Evolutionary conservation across 2,797 vertebrate genomes (phyloP), one percentile per base, ranked within the genome.

Genomic region (Tokudaia muenninki): DNA sequence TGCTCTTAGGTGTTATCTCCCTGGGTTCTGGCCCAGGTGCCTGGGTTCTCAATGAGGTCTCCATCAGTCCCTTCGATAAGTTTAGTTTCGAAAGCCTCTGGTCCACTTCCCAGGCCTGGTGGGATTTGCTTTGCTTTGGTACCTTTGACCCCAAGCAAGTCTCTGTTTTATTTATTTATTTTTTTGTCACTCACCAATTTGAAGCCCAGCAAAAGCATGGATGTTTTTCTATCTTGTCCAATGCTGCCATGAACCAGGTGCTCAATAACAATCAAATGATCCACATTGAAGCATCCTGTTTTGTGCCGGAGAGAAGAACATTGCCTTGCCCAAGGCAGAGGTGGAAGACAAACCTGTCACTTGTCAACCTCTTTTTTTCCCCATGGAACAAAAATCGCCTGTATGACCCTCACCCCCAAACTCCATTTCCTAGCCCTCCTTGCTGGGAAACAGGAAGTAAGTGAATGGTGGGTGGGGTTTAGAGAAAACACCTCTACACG

Each of bases 131-230:
- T 89, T 79, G 72, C 29, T 47, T 87, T 34, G 57, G 29, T 13
- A 19, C 14, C 34, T 21, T 34, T 14, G 84, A 29, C 34, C 47
- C 47, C 4, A 16, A 59, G 5, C n/a, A 84, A 41, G 13, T 6
- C 22, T 3, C 78, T 65, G 19, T 50, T 47, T 90, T 12, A 16
- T 5, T 14, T 29, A 0, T 61, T 26, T 61, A 0, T 61, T 4
- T 24, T 26, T 1, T 77, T 70, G 26, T 50, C 22, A 47, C 34
- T 26, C 24, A 31, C 47, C 47, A 34, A 70, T 52, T 80, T 2
- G 37, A 81, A 90, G 37, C 24, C 74, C 2, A 0, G 0, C 0
- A 22, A 65, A 21, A 86, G 31, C 3, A 19, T 24, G 12, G 7
- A 3, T 41, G 67, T 86, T 77, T 47, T 3, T 37, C 67, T 65